These are phyloP conservation scores for Apodemia zela DNA, from an alignment of 2,888 invertebrate species.

Conservation along the genomic window DNA sequence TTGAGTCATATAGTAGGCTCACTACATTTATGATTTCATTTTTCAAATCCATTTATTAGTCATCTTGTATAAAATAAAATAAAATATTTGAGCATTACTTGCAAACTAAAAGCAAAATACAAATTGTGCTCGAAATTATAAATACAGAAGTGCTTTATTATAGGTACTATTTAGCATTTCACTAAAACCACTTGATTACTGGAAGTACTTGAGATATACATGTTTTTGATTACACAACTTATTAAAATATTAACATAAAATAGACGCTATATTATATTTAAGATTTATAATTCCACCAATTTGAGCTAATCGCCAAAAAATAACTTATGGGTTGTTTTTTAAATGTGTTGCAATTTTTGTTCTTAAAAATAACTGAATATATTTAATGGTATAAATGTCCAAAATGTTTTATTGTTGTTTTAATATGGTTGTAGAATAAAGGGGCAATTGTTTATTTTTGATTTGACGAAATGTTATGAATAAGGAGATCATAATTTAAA, in stretches of 20 bases:
- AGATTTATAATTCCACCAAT: background rate
- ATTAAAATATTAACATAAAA: conserved; percentile 4
- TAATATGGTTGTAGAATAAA: no score
- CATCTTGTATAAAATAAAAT: conserved; percentile 13
- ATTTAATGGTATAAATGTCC: background rate
- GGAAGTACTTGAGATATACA: conserved; percentile 31
- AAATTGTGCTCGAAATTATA: conserved; percentile 17
- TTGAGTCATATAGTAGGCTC: no score
- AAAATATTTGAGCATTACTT: conserved; percentile 22
- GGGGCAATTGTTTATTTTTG: no score
- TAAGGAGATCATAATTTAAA: no score
- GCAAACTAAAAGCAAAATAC: conserved; percentile 19
- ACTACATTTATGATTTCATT: background rate
- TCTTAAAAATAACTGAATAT: background rate
- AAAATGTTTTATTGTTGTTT: background rate
- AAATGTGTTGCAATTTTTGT: background rate
- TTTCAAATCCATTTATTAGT: conserved; percentile 16
- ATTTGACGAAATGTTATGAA: no score
- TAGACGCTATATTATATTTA: background rate
- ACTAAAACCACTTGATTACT: conserved; percentile 27
- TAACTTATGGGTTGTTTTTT: background rate
- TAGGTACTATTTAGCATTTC: conserved; percentile 13
- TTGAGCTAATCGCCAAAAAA: background rate
- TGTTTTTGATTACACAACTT: conserved; percentile 20
- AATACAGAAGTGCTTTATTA: conserved; percentile 11